A percentile compares a stretch with the other conserved stretches of the same genome.
phyloP scores from a whole-genome alignment of 37 sponge, comb jelly and placozoan genomes.

The Aplysina aerophoba region DNA sequence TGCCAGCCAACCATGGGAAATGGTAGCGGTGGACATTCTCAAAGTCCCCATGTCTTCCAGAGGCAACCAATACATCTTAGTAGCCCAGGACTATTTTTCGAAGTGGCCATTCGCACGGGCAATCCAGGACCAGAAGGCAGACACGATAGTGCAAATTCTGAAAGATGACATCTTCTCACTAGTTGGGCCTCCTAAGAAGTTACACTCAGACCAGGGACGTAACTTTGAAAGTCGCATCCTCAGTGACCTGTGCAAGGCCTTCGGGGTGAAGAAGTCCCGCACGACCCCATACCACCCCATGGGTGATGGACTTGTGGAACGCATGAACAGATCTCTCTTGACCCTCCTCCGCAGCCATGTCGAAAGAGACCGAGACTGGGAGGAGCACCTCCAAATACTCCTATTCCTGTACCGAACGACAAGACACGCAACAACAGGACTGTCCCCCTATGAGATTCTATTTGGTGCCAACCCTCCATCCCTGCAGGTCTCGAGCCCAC shows the following conservation, averaged over 20 bases:
- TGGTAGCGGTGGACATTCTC: conserved; percentile 19
- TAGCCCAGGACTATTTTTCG: conserved; percentile 19
- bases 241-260: conserved; percentile 4
- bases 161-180: neutral
- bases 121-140: conserved; percentile 19
- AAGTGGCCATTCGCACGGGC: conserved; percentile 20
- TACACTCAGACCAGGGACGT: conserved; percentile 14
- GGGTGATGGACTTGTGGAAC: too few relatives aligned
- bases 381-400: conserved; percentile 13
- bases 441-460: conserved; percentile 26
- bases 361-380: neutral
- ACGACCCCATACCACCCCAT: too few relatives aligned
- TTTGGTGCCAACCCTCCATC: conserved; percentile 25
- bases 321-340: too few relatives aligned
- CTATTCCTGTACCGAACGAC: conserved; percentile 28
- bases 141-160: conserved; percentile 11
- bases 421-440: conserved; percentile 14
- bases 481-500: neutral
- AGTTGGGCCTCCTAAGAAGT: neutral
- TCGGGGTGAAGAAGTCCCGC: conserved; percentile 12
- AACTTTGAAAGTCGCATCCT: conserved; percentile 20
- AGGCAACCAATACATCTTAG: conserved; percentile 9
- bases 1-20: conserved; percentile 24
- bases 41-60: conserved; percentile 15
- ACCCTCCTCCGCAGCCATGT: too few relatives aligned